phyloP scores from a whole-genome alignment of 2,113 vertebrate species.

The Forbesichthys agassizii region DNA sequence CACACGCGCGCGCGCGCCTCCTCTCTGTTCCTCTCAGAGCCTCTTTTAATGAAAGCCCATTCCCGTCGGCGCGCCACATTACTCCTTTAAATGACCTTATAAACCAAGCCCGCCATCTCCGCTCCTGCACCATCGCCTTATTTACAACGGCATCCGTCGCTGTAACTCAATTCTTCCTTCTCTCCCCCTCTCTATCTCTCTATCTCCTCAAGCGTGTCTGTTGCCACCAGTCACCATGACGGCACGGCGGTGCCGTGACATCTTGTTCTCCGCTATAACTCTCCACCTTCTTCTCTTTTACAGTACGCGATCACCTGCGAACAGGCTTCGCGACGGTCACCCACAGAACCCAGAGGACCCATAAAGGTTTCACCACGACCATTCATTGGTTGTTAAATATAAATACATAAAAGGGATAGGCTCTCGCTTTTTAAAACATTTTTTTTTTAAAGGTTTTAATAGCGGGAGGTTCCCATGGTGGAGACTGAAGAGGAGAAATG shows the following conservation, averaged over 20 bases:
- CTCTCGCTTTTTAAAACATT: conserved; percentile 42
- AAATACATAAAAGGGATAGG: conserved; percentile 59
- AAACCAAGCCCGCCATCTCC: conserved; percentile 61
- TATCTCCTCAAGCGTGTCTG: conserved; percentile 10
- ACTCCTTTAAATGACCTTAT: conserved; percentile 75
- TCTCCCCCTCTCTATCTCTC: conserved; percentile 7
- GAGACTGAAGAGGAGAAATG: not conserved
- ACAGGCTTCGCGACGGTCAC: conserved; percentile 66
- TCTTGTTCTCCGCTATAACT: conserved; percentile 56
- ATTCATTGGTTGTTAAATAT: conserved; percentile 72
- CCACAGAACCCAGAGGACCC: conserved; percentile 56
- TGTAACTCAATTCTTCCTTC: conserved; percentile 55
- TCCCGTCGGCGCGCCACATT: conserved; percentile 65
- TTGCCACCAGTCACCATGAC: conserved; percentile 7
- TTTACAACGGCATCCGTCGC: conserved; percentile 58
- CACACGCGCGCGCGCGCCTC: not conserved
- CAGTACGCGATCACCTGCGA: conserved; percentile 62
- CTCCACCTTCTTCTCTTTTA: conserved; percentile 63
- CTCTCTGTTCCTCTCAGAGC: conserved; percentile 41
- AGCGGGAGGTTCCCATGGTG: conserved; percentile 15
- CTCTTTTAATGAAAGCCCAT: conserved; percentile 74
- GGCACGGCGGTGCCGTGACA: conserved; percentile 44
- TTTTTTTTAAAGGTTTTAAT: conserved; percentile 38
- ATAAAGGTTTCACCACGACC: conserved; percentile 67
- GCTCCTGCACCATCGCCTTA: conserved; percentile 58